A percentile compares a stretch with the other conserved stretches of the same genome.
Evolutionary conservation across 1,140 invertebrate genomes (phyloP).

Genomic region (Zelostemma sp.): DNA sequence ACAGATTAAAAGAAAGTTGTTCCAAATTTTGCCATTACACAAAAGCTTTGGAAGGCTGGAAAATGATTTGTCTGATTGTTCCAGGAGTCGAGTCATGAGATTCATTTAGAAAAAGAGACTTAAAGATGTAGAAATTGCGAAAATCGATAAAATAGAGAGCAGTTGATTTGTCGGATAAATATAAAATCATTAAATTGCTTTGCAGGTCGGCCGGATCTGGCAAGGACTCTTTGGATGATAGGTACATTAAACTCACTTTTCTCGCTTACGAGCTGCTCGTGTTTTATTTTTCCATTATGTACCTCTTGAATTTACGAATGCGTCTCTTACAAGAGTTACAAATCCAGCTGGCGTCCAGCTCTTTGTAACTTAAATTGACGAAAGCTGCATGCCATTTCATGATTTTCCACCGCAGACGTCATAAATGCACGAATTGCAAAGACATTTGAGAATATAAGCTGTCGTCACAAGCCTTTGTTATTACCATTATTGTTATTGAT

Average conservation of each 20-base stretch:
- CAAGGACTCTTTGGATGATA: conserved; percentile 67
- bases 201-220: conserved; percentile 63
- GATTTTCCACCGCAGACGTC: conserved; percentile 30
- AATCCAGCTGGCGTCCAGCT: conserved; percentile 31
- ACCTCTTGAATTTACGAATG: background rate
- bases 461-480: conserved; percentile 30
- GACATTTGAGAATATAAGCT: conserved; percentile 49
- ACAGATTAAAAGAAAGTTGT: conserved; percentile 22
- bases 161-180: conserved; percentile 27
- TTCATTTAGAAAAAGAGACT: conserved; percentile 50
- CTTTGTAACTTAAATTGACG: conserved; percentile 13
- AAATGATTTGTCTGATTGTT: conserved; percentile 51
- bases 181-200: conserved; percentile 62
- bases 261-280: background rate
- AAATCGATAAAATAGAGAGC: conserved; percentile 6
- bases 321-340: conserved; percentile 22
- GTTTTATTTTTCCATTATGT: background rate
- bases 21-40: conserved; percentile 22
- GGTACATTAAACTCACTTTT: conserved; percentile 55
- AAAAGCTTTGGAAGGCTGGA: conserved; percentile 25
- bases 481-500: too few relatives aligned
- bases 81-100: conserved; percentile 62
- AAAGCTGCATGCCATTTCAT: too few relatives aligned
- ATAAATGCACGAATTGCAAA: conserved; percentile 41
- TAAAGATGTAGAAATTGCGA: conserved; percentile 28